Percentiles rank a stretch among this genome's conserved stretches.
phyloP scores from a whole-genome alignment of 2,888 invertebrate genomes.

The Cheilosia urbana region DNA sequence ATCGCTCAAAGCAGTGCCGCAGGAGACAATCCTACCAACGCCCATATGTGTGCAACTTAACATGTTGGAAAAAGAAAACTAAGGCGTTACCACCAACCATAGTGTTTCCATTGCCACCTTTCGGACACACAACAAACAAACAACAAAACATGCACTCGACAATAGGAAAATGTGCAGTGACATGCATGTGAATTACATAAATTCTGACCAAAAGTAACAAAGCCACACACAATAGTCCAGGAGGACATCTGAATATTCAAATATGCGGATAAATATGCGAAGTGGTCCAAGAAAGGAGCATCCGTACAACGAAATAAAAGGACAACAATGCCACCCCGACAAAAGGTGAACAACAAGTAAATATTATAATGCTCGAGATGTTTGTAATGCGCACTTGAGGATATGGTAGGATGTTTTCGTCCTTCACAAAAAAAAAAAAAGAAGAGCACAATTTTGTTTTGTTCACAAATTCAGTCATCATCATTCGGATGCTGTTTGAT shows the following conservation, averaged over 20 bases:
- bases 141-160: constrained; percentile 40
- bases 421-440: background rate
- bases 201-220: constrained; percentile 73
- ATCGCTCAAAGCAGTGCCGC: constrained; percentile 64
- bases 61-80: background rate
- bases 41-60: constrained; percentile 33
- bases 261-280: constrained; percentile 39
- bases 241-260: constrained; percentile 71
- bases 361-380: constrained; percentile 54
- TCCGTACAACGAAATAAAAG: constrained; percentile 40
- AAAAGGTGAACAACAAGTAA: constrained; percentile 55
- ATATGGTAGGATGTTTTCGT: constrained; percentile 6
- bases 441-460: constrained; percentile 43
- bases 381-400: constrained; percentile 47
- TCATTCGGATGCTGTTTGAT: constrained; percentile 33
- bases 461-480: constrained; percentile 61
- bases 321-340: constrained; percentile 52
- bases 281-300: constrained; percentile 51
- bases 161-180: constrained; percentile 65
- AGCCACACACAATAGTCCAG: constrained; percentile 25
- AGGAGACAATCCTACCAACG: constrained; percentile 33
- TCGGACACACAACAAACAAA: constrained; percentile 62
- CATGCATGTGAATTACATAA: constrained; percentile 76
- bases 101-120: constrained; percentile 71
- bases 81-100: constrained; percentile 62